These are phyloP conservation scores for Tokudaia muenninki DNA, from an alignment of 2,797 vertebrate genomes.

Conservation along the genomic window DNA sequence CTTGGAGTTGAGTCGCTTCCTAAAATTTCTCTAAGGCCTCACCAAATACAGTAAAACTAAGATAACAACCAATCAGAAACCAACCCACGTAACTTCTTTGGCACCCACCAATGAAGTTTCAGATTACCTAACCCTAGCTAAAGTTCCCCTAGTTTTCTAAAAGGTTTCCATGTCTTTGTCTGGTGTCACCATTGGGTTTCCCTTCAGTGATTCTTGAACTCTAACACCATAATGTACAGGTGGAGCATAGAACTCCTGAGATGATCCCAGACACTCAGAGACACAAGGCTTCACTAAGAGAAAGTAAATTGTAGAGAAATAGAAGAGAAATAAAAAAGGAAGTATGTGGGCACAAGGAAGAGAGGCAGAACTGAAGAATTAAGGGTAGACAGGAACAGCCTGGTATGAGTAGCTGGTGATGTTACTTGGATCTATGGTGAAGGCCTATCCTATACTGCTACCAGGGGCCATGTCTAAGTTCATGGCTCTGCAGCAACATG, in stretches of 20 bases:
- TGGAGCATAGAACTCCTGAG: background rate
- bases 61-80: background rate
- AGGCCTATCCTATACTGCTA: background rate
- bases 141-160: background rate
- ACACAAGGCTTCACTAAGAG: background rate
- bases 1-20: background rate
- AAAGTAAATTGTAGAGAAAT: background rate
- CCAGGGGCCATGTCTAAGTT: background rate
- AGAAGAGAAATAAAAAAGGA: background rate
- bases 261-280: background rate
- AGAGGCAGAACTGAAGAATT: background rate
- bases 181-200: background rate
- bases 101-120: background rate
- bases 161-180: background rate
- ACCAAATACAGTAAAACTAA: background rate
- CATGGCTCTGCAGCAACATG: background rate
- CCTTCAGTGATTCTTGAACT: background rate
- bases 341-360: background rate
- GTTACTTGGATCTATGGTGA: background rate
- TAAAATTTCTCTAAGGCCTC: background rate
- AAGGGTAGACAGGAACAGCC: background rate
- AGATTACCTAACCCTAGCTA: background rate
- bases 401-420: background rate
- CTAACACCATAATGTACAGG: background rate
- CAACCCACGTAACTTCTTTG: background rate